Base-by-base conservation (phyloP, 2,888 invertebrate species). In the Mesorhabditis belari region DNA sequence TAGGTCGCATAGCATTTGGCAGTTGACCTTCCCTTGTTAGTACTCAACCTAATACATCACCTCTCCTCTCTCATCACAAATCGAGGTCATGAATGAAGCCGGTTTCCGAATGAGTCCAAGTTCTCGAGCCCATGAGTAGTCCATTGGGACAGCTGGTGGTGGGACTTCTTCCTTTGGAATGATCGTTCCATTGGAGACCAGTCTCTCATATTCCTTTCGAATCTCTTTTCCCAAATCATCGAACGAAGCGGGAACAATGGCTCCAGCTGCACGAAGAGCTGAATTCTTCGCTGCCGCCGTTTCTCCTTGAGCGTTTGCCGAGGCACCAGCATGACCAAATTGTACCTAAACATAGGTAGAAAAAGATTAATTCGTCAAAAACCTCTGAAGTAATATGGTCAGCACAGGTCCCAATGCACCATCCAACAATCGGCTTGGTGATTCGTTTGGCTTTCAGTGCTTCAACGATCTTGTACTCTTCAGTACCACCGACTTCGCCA, bases 131-230 rank as follows among this genome's bases (percentile, higher is more conserved):
- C 96, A 98, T 67, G 89, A 91, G 83, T 92, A 98, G 83, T 98
- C 96, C 96, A 98, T 96, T 6, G 96, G 96, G n/a, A 98, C 95
- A 21, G 96, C 95, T 2, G 98, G 98, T 35, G 98, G 98, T 9
- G 95, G 92, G 57, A 90, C 87, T 83, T 99, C 96, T 51, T 90
- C 88, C 73, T 88, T 88, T 0, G 92, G 92, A 6, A 90, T 87
- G 75, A 99, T 90, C 58, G 87, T 86, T 49, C 93, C 92, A 53
- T 81, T 74, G 57, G 87, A 85, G 0, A 98, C 92, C 65, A 98
- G 85, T 56, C 87, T 80, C 83, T 82, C 77, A 74, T 85, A 86
- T 51, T 51, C 51, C 2, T 19, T n/a, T n/a, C 23, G 51, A 19
- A 51, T 19, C 21, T 51, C 23, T 68, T 89, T 89, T n/a, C 93